These are phyloP conservation scores for Aporophyla nigra DNA, from an alignment of 2,888 invertebrate genomes.

Conservation along the genomic window DNA sequence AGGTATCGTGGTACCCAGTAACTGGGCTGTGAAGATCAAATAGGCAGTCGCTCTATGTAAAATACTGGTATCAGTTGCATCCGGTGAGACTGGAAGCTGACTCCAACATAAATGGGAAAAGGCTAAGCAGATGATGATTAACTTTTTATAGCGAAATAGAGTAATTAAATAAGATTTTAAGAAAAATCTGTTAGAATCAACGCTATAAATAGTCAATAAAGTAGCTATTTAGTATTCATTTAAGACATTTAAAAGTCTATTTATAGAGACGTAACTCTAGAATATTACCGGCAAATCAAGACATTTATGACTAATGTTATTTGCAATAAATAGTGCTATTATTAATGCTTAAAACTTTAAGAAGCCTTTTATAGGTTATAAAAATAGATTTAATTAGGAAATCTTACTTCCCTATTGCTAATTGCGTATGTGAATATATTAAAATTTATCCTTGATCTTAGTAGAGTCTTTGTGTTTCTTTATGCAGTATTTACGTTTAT, in stretches of 20 bases:
- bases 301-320: constrained; percentile 12
- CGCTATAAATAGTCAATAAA: neutral
- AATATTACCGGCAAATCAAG: constrained; percentile 15
- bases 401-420: constrained; percentile 29
- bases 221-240: neutral
- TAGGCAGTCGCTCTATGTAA: too few species aligned
- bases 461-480: neutral
- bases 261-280: neutral
- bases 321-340: constrained; percentile 17
- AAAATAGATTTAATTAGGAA: constrained; percentile 38
- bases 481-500: too few species aligned
- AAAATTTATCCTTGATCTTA: constrained; percentile 11
- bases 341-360: constrained; percentile 17
- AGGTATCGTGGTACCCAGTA: too few species aligned
- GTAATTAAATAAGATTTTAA: neutral
- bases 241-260: neutral
- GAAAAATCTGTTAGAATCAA: neutral
- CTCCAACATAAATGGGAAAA: too few species aligned
- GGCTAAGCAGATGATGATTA: too few species aligned
- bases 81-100: too few species aligned
- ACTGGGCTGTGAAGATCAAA: too few species aligned
- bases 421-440: constrained; percentile 15
- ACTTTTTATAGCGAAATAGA: neutral
- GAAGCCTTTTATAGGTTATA: constrained; percentile 18
- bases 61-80: too few species aligned